Evolutionary conservation across 2,888 invertebrate species (phyloP), one percentile per base, ranked within the genome.

Genomic region (Lacanobia wlatinum): DNA sequence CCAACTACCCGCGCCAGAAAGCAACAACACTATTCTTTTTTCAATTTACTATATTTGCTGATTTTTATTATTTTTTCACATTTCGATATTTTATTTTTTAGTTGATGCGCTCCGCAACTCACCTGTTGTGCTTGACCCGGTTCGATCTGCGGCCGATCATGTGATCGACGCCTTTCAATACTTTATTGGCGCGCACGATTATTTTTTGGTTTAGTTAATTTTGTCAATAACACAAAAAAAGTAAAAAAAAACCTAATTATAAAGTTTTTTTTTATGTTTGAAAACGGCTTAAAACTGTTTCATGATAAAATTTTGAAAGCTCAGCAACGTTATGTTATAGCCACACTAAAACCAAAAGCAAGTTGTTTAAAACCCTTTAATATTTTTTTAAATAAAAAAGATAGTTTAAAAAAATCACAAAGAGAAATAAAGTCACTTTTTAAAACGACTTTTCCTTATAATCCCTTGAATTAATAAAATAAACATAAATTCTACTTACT

Each of bases 11-110:
- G 48, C 56, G 87, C 53, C 40, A 72, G 91, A 94, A 70, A 89
- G 87, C 82, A 94, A 94, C 90, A 70, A 53, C 62, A 78, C 89
- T 91, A 93, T 88, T 88, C 95, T 94, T 96, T 96, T 96, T 96
- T 96, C 93, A 95, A 95, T 95, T 96, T 95, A 96, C 95, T 96
- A 96, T 95, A 95, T 95, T 94, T 92, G 91, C 91, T 90, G 92
- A 94, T 96, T 96, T 96, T 96, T 96, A 95, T 96, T 96, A 96
- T 96, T 96, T 95, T 96, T 95, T 95, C 95, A 92, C 95, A 95
- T 95, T 96, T 95, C 95, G 95, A 96, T 96, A 96, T 96, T 96
- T 96, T 96, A 96, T 96, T 96, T 96, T 96, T 96, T 96, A 96
- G 96, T 96, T 96, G 96, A 96, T 96, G 95, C 94, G 94, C 93